A percentile compares a stretch with the other conserved stretches of the same genome.
Evolutionary conservation across 2,888 invertebrate genomes (phyloP).

Genomic region (Catocala fraxini): DNA sequence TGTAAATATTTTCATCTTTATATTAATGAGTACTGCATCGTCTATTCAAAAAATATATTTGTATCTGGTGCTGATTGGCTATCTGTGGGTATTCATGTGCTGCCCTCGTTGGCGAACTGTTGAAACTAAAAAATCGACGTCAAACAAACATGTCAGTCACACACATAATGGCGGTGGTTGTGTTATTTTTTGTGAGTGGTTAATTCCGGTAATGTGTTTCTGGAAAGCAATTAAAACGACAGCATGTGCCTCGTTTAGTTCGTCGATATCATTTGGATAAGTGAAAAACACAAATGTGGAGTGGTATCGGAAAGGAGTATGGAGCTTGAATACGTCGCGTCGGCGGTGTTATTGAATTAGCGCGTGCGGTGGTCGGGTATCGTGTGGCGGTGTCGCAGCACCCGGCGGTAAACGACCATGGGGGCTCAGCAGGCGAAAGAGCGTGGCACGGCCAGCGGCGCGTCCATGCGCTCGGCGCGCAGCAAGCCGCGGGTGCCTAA

Average conservation of each 20-base stretch:
- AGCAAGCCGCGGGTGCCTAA: constrained; percentile 92
- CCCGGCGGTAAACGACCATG: constrained; percentile 86
- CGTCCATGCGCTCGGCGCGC: constrained; percentile 91
- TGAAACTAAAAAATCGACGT: constrained; percentile 77
- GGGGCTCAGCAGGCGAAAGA: constrained; percentile 98
- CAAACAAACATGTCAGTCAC: constrained; percentile 74
- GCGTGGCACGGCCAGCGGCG: constrained; percentile 91
- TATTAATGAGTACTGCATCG: too few relatives aligned
- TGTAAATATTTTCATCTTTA: too few relatives aligned
- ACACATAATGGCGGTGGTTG: constrained; percentile 81
- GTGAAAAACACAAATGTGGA: constrained; percentile 25
- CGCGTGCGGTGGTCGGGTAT: constrained; percentile 52
- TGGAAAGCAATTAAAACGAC: constrained; percentile 45
- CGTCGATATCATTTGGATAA: constrained; percentile 11
- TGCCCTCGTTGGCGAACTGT: constrained; percentile 48
- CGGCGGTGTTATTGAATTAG: constrained; percentile 73
- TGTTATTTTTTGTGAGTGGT: constrained; percentile 70
- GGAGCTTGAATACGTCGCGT: constrained; percentile 64
- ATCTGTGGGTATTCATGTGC: constrained; percentile 44
- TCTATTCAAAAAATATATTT: too few relatives aligned
- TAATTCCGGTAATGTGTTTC: constrained; percentile 63
- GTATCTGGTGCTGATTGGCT: too few relatives aligned
- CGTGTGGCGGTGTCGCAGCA: constrained; percentile 50
- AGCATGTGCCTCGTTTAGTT: constrained; percentile 43
- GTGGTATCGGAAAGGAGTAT: constrained; percentile 49